Percentiles rank a stretch among this genome's conserved stretches.
These are phyloP conservation scores for Scomber japonicus DNA, from an alignment of 2,113 vertebrate species.

Conservation along the genomic window DNA sequence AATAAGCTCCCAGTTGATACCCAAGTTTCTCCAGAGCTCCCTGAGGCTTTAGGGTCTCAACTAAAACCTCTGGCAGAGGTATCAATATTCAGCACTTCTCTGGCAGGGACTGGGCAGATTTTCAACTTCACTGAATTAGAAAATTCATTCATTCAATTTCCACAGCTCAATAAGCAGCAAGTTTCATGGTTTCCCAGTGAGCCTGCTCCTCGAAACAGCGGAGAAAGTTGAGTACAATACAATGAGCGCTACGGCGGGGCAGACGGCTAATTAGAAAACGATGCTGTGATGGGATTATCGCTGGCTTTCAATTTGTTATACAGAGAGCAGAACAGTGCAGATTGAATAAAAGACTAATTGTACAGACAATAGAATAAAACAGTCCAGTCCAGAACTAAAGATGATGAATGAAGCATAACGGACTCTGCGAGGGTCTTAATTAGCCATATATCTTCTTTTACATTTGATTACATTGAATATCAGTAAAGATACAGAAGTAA, in stretches of 20 bases:
- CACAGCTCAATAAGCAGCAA: conserved; percentile 41
- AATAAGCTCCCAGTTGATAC: conserved; percentile 7
- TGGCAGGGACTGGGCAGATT: conserved; percentile 40
- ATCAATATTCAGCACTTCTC: conserved; percentile 51
- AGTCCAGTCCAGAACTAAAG: not conserved
- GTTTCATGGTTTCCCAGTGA: conserved; percentile 24
- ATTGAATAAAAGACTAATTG: conserved; percentile 13
- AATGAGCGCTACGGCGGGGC: conserved; percentile 5
- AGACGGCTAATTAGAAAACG: conserved; percentile 31
- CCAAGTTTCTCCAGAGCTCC: not conserved
- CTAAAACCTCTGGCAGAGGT: conserved; percentile 13
- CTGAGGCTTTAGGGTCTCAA: conserved; percentile 22
- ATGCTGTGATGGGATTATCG: conserved; percentile 34
- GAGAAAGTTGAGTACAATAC: conserved; percentile 30
- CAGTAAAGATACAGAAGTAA: not conserved
- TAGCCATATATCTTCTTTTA: not conserved
- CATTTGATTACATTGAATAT: not conserved
- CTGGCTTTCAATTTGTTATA: conserved; percentile 33
- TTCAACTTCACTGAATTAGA: conserved; percentile 63
- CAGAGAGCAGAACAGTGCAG: not conserved
- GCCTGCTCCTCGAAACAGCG: not conserved
- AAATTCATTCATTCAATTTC: conserved; percentile 62
- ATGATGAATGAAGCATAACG: conserved; percentile 3
- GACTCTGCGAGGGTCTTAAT: not conserved
- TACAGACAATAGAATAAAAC: not conserved